Conservation (phyloP, 1,140 invertebrate genomes). For the Papilio aristodemus region DNA sequence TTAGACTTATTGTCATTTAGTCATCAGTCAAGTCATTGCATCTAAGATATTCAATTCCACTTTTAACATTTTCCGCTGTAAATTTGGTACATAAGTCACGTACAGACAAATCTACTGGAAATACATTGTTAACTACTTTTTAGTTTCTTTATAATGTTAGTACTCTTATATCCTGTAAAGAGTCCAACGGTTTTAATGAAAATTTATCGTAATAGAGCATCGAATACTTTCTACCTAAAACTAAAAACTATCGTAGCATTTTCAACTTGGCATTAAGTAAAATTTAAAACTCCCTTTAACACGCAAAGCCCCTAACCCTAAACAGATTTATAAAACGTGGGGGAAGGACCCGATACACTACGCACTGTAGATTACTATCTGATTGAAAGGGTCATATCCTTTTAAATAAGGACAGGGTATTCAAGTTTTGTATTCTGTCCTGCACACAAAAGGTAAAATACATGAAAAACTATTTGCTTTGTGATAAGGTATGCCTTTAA, state of each 20-base stretch:
- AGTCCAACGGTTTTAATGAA: too few species aligned
- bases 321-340: conserved; percentile 17
- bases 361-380: not conserved
- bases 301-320: not conserved
- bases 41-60: conserved; percentile 6
- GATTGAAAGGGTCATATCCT: not conserved
- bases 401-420: not conserved
- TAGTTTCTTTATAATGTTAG: too few species aligned
- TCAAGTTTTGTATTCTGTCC: conserved; percentile 6
- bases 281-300: conserved; percentile 11
- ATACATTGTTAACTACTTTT: too few species aligned
- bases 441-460: conserved; percentile 1
- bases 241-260: not conserved
- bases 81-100: conserved; percentile 7
- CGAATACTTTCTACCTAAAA: too few species aligned
- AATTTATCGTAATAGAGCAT: too few species aligned
- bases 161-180: too few species aligned
- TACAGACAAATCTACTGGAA: conserved; percentile 6
- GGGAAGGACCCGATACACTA: not conserved
- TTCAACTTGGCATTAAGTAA: conserved; percentile 4
- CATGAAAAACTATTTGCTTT: not conserved
- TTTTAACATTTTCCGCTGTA: not conserved
- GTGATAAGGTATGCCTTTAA: not conserved
- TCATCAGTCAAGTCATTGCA: conserved; percentile 7
- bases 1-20: not conserved